Evolutionary conservation across 2,888 invertebrate species (phyloP).

Genomic region (Sarcophaga variegata): DNA sequence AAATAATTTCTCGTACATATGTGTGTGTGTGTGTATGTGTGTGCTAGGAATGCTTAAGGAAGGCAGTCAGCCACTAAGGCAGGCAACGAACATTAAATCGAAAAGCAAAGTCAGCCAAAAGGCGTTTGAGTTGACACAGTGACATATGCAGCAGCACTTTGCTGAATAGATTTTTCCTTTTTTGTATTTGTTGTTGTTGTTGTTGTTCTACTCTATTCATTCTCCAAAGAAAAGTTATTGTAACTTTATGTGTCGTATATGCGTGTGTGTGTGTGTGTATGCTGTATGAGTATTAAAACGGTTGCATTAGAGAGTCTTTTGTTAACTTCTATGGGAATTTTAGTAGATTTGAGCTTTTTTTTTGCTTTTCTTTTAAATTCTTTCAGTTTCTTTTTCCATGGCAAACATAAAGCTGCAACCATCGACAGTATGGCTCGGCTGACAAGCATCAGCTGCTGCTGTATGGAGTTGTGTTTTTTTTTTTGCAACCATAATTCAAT

Average conservation of each 20-base stretch:
- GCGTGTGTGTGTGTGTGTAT: not conserved
- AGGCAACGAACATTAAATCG: slow-evolving; percentile 39
- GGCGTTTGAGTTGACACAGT: slow-evolving; percentile 66
- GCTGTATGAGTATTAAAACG: slow-evolving; percentile 44
- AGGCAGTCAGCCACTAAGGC: not conserved
- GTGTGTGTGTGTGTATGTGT: not conserved
- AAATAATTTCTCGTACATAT: not conserved
- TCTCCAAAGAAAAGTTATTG: slow-evolving; percentile 33
- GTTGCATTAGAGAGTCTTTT: slow-evolving; percentile 51
- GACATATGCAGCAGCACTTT: slow-evolving; percentile 67
- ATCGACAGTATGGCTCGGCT: slow-evolving; percentile 5
- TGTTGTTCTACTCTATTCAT: not conserved
- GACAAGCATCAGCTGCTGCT: slow-evolving; percentile 34
- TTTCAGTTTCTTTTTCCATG: slow-evolving; percentile 6
- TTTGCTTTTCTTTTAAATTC: slow-evolving; percentile 2
- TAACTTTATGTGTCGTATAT: slow-evolving; percentile 7
- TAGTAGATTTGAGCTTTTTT: slow-evolving; percentile 40
- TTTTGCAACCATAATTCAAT: slow-evolving; percentile 56
- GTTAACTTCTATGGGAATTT: slow-evolving; percentile 57
- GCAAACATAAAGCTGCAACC: slow-evolving; percentile 17
- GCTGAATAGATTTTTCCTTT: slow-evolving; percentile 43
- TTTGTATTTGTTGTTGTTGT: slow-evolving; percentile 13
- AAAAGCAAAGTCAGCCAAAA: slow-evolving; percentile 69
- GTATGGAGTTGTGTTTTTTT: slow-evolving; percentile 27
- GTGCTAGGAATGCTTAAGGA: slow-evolving; percentile 15